These are phyloP conservation scores for Mesocentrotus franciscanus DNA, from an alignment of 53 echinoderm and acorn worm genomes.

Conservation along the genomic window DNA sequence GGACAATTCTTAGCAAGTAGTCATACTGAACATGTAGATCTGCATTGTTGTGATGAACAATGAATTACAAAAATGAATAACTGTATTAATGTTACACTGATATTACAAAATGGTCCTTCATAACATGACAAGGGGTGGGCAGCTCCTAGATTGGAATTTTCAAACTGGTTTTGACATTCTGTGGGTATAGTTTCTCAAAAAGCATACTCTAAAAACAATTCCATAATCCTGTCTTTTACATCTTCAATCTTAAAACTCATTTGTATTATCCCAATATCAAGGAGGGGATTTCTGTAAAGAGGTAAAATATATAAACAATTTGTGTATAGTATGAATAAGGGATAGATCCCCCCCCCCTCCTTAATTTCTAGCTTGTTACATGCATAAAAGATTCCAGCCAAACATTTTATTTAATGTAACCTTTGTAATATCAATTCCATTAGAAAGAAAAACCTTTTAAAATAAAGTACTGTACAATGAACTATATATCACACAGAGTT, in stretches of 20 bases:
- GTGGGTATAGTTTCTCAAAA: neutral
- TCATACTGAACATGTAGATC: too few relatives aligned
- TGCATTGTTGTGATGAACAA: too few relatives aligned
- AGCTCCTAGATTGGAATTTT: neutral
- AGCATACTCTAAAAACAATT: slow-evolving; percentile 1
- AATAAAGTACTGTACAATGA: neutral
- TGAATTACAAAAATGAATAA: too few relatives aligned
- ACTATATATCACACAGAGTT: neutral
- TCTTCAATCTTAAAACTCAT: neutral
- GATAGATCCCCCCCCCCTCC: neutral
- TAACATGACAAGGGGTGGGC: neutral
- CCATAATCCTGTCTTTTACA: slow-evolving; percentile 27
- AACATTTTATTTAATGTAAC: neutral
- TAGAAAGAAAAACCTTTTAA: neutral
- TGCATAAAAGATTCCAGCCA: neutral
- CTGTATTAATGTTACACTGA: neutral
- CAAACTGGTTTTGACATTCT: slow-evolving; percentile 7
- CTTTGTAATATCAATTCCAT: neutral
- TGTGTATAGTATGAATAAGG: slow-evolving; percentile 1
- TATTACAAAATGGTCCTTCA: neutral
- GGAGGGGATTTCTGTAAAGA: neutral
- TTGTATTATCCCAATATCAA: slow-evolving; percentile 3
- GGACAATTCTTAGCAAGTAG: too few relatives aligned
- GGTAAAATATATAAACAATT: slow-evolving; percentile 8
- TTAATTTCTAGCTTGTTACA: neutral